Percentiles rank a stretch among this genome's conserved stretches.
Evolutionary conservation across 1,140 invertebrate species (phyloP).

Genomic region (Drosophila tropicalis): DNA sequence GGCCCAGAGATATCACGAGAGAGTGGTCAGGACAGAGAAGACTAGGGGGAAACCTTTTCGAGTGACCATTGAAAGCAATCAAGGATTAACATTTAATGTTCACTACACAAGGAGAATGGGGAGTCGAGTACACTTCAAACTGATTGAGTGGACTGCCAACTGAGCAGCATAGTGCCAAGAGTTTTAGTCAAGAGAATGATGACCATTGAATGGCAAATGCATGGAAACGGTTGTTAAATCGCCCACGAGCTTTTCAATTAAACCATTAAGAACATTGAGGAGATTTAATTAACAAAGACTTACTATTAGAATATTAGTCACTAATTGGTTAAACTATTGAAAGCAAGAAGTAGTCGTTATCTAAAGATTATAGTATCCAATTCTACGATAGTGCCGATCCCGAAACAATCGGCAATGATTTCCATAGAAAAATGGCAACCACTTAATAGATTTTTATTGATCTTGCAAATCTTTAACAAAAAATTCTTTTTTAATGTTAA

Average conservation of each 20-base stretch:
- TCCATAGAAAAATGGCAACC: too few species aligned
- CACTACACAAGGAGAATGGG: neutral
- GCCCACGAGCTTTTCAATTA: constrained; percentile 9
- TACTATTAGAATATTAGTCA: constrained; percentile 1
- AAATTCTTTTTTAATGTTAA: neutral
- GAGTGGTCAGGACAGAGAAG: neutral
- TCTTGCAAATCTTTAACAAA: neutral
- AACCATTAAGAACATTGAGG: neutral
- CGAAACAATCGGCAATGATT: too few species aligned
- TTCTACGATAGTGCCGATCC: too few species aligned
- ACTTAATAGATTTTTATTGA: neutral
- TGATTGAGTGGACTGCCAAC: constrained; percentile 45
- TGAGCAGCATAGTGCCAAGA: constrained; percentile 5
- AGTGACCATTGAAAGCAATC: constrained; percentile 37
- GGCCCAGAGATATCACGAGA: neutral
- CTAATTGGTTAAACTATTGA: neutral
- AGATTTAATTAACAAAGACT: neutral
- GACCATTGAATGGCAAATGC: constrained; percentile 1
- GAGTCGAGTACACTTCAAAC: constrained; percentile 26
- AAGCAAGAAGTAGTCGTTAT: neutral
- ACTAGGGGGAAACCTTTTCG: constrained; percentile 10
- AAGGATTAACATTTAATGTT: constrained; percentile 34
- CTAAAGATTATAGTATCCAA: too few species aligned
- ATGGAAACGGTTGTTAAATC: neutral
- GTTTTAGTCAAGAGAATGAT: constrained; percentile 4